A percentile compares a stretch with the other conserved stretches of the same genome.
phyloP scores from a whole-genome alignment of 2,113 vertebrate species.

The Brachyhypopomus gauderio region DNA sequence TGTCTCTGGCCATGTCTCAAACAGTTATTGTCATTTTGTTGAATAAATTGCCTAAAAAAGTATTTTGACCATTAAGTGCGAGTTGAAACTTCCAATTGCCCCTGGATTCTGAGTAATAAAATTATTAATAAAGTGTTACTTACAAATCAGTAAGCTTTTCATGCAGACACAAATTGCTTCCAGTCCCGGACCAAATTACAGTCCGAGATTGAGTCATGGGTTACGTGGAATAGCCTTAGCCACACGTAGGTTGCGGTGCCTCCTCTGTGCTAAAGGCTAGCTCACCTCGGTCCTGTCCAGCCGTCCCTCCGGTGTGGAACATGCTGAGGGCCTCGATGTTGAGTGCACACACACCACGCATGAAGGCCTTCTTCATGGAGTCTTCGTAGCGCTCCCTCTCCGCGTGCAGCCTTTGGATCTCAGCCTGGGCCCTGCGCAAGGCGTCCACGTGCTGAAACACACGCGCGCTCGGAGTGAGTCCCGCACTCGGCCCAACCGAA shows the following conservation, averaged over 20 bases:
- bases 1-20: too few species aligned
- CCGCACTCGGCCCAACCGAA: not conserved
- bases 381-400: constrained; percentile 88
- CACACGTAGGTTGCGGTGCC: not conserved
- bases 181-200: not conserved
- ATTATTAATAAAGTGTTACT: too few species aligned
- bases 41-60: too few species aligned
- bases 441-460: constrained; percentile 54
- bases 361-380: constrained; percentile 95
- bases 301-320: constrained; percentile 79
- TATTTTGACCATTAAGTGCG: too few species aligned
- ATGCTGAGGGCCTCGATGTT: constrained; percentile 94
- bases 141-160: too few species aligned
- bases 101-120: too few species aligned
- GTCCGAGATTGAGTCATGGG: not conserved
- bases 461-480: not conserved
- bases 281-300: constrained; percentile 53
- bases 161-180: too few species aligned
- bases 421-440: constrained; percentile 80
- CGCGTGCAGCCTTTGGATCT: constrained; percentile 80
- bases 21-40: too few species aligned
- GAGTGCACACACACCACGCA: constrained; percentile 94
- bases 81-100: too few species aligned
- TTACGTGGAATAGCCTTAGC: not conserved
- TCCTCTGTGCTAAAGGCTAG: constrained; percentile 18